Evolutionary conservation across 2,797 vertebrate species (phyloP).

Genomic region (Myiotriccus ornatus): DNA sequence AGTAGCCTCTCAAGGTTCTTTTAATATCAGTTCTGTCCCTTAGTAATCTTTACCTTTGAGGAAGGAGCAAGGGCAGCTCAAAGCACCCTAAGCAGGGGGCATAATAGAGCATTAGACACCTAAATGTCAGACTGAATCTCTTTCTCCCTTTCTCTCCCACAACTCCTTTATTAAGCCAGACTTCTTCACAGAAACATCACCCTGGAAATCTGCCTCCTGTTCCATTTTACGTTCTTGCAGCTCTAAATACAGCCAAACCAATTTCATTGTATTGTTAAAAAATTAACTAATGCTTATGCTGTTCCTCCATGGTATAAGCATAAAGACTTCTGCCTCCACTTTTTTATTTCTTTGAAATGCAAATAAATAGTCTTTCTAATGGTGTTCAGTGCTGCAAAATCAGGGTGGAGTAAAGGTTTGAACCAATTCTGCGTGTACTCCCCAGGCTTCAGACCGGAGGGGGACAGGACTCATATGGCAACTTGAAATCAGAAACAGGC

Average conservation of each 20-base stretch:
- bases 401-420: not conserved
- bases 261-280: slow-evolving; percentile 3
- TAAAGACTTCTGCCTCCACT: not conserved
- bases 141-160: not conserved
- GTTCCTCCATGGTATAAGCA: not conserved
- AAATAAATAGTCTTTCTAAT: not conserved
- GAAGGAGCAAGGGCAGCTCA: not conserved
- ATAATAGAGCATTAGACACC: not conserved
- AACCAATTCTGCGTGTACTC: not conserved
- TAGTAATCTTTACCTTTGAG: not conserved
- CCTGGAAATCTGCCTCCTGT: slow-evolving; percentile 19
- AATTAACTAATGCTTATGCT: not conserved
- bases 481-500: not conserved
- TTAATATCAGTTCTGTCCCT: not conserved
- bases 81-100: not conserved
- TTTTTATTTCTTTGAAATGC: not conserved
- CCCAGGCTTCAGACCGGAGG: not conserved
- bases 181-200: not conserved
- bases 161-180: not conserved
- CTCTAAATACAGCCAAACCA: slow-evolving; percentile 18
- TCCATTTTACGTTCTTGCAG: slow-evolving; percentile 30
- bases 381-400: not conserved
- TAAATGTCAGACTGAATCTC: not conserved
- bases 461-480: not conserved
- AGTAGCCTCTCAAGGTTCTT: not conserved